Evolutionary conservation across 2,797 vertebrate species (phyloP).

Genomic region (Sebastes dallii): DNA sequence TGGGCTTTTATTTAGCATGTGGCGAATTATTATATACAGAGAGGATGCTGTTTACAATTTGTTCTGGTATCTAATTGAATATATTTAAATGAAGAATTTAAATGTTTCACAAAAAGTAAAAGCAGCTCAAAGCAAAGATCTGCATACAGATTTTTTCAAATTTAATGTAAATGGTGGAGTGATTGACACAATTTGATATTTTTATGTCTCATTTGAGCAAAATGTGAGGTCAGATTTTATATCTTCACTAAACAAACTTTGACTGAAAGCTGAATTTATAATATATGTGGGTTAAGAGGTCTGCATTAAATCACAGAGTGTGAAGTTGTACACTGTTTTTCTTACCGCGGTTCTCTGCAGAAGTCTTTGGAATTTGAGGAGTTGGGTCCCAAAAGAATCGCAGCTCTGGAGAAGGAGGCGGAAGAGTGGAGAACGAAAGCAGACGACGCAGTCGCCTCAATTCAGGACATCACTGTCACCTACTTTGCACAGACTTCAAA

Average conservation of each 20-base stretch:
- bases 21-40: neutral
- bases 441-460: constrained; percentile 88
- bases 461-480: constrained; percentile 94
- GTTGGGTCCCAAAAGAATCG: constrained; percentile 90
- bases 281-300: neutral
- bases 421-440: constrained; percentile 88
- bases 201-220: neutral
- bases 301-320: neutral
- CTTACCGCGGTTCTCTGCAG: constrained; percentile 70
- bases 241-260: neutral
- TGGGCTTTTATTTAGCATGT: neutral
- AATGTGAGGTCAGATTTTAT: neutral
- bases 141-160: neutral
- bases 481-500: constrained; percentile 94
- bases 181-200: neutral
- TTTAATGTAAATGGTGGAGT: neutral
- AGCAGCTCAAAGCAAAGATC: neutral
- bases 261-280: neutral
- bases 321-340: constrained; percentile 10
- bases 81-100: no score
- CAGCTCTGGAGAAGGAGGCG: constrained; percentile 88
- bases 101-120: no score
- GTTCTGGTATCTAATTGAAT: neutral
- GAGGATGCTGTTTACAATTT: neutral
- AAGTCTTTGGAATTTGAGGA: constrained; percentile 90